Base-by-base conservation (phyloP, 1,140 invertebrate species). In the Carcinoscorpius rotundicauda region DNA sequence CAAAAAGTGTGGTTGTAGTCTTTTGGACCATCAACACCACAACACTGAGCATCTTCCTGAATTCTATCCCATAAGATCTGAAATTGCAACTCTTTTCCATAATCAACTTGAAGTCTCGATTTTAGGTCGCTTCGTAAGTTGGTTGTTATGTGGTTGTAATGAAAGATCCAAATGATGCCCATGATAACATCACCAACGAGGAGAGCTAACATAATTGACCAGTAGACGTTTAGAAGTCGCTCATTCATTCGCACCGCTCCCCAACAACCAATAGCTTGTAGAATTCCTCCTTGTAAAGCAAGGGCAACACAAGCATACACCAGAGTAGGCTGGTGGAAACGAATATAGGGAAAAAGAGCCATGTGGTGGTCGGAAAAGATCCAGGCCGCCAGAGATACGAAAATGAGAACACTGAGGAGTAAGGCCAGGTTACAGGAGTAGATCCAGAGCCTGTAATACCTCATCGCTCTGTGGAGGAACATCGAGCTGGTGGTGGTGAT, bases 401-500 rank as follows among this genome's bases (percentile, higher is more conserved):
- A 91, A 50, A 88, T 86, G 58, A 91, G 76, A 72, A 88, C 87
- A 74, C 86, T 87, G 66, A 87, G 82, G 75, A 92, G 80, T 74
- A 92, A 81, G 68, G 88, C 88, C 76, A 86, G 84, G 81, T 93
- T 92, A 84, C 88, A 91, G 73, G 88, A 87, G 82, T 92, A 92
- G 75, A 93, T 92, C 89, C 89, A 92, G 73, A 92, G 83, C 76
- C 89, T 86, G 80, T 93, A 93, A 82, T 92, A 93, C 71, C 81
- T 70, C 71, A 72, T 72, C 61, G 70, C 66, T 67, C 65, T 60
- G 61, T 69, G 68, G 60, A 75, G 71, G 70, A 76, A 75, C 76
- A 77, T 77, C 60, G 70, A 73, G 63, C 56, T 64, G 58, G 64
- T 29, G 29, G 29, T 29, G 29, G 29, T 29, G 29, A 29, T 29